phyloP scores from a whole-genome alignment of 2,888 invertebrate species.

The Eilema depressum region DNA sequence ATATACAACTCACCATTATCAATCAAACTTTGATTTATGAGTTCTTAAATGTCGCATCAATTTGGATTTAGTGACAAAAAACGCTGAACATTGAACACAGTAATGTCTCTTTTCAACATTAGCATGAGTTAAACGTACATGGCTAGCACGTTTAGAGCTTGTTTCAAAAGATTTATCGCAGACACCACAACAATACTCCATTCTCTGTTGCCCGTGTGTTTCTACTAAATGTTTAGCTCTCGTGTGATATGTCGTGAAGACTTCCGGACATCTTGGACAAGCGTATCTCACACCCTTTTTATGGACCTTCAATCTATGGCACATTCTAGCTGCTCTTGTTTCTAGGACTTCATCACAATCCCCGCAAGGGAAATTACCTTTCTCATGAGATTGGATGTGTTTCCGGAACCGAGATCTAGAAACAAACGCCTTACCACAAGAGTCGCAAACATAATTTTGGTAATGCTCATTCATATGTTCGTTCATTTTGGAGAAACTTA shows the following conservation, averaged over 20 bases:
- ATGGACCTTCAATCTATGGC: slow-evolving; percentile 71
- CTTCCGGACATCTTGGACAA: slow-evolving; percentile 76
- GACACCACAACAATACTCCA: slow-evolving; percentile 64
- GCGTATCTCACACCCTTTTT: slow-evolving; percentile 73
- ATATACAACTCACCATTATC: slow-evolving; percentile 3
- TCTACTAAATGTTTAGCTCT: slow-evolving; percentile 75
- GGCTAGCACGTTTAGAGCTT: slow-evolving; percentile 71
- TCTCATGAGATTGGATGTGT: slow-evolving; percentile 76
- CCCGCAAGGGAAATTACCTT: slow-evolving; percentile 74
- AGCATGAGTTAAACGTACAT: slow-evolving; percentile 65
- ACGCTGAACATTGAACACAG: slow-evolving; percentile 65
- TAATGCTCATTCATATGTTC: slow-evolving; percentile 81
- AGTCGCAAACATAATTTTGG: slow-evolving; percentile 77
- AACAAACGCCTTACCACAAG: slow-evolving; percentile 78
- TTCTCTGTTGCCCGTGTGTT: slow-evolving; percentile 66
- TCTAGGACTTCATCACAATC: slow-evolving; percentile 69
- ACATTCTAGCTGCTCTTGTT: slow-evolving; percentile 71
- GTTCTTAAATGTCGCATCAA: slow-evolving; percentile 63
- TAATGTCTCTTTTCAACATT: slow-evolving; percentile 57
- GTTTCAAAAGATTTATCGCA: slow-evolving; percentile 72
- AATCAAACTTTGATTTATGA: slow-evolving; percentile 55
- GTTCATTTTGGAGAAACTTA: slow-evolving; percentile 73
- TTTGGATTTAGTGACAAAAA: slow-evolving; percentile 66
- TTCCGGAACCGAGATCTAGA: slow-evolving; percentile 76
- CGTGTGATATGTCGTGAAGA: slow-evolving; percentile 73